Base-by-base conservation (phyloP, 1,140 invertebrate genomes). In the Meloidogyne chitwoodi region DNA sequence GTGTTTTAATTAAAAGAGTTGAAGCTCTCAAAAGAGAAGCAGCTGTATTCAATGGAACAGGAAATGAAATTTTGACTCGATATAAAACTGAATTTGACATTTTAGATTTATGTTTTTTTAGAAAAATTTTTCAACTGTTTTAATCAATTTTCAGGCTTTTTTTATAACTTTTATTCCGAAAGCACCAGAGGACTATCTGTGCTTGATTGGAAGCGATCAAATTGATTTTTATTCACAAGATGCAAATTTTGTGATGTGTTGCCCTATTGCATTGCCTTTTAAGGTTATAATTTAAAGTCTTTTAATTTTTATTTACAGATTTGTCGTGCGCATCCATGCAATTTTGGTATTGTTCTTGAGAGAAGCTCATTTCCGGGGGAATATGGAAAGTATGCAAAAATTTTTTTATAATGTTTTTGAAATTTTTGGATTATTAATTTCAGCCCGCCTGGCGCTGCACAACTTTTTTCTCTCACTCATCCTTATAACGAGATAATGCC, bases 401-500 rank as follows among this genome's bases (percentile, higher is more conserved):
- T 22, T 34, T 24, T 22, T 2, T 65, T 12, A 14, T 19, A 22
- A 6, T 31, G 8, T 44, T 24, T 1, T 2, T 22, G 31, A 1
- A 48, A 26, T 67, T 26, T 74, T 26, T 73, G 1, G 31, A 11
- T 8, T 61, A 24, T 26, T 74, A 16, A 12, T 34, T 68, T 68
- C 31, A 77, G 75, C n/a, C 56, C 34, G 14, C 73, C 68, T 0
- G 71, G 67, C 11, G 64, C 76, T 34, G 76, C 75, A 22, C 76
- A 77, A 66, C 48, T 77, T 16, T 77, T 77, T 27, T 77, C 76
- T 10, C 73, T 77, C 0, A 77, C 76, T 66, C 76, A 77, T 66
- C 76, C 76, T 4, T 77, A 77, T 75, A 77, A 77, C 22, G 76
- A 77, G 27, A 75, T 77, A 29, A 77, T 77, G n/a, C 76, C 76